Percentiles rank a stretch among this genome's conserved stretches.
Conservation (phyloP, 2,888 invertebrate species). For the Drosophila quinaria region DNA sequence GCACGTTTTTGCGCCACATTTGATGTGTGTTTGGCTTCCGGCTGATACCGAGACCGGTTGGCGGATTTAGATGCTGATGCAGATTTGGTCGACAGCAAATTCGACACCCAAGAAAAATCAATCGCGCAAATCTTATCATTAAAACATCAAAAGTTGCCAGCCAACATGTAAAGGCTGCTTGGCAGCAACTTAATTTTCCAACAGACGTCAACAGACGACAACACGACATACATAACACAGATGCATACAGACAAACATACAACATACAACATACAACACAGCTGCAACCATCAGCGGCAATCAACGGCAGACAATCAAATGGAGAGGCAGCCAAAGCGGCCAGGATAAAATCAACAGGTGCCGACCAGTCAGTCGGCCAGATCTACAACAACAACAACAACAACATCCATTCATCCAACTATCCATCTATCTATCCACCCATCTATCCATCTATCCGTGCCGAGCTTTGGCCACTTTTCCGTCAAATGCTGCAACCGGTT, state of each 20-base stretch:
- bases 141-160: constrained; percentile 78
- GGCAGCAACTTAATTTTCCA: constrained; percentile 74
- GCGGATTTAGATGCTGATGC: constrained; percentile 1
- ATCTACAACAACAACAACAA: too few relatives aligned
- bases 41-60: constrained; percentile 48
- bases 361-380: constrained; percentile 28
- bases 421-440: not conserved
- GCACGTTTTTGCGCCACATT: constrained; percentile 74
- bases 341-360: constrained; percentile 82
- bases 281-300: constrained; percentile 79
- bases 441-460: constrained; percentile 6
- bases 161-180: constrained; percentile 70
- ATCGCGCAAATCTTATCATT: constrained; percentile 79
- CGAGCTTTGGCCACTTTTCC: constrained; percentile 55
- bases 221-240: constrained; percentile 12
- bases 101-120: constrained; percentile 76
- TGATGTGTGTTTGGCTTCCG: constrained; percentile 36
- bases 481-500: constrained; percentile 73
- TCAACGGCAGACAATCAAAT: constrained; percentile 78
- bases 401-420: not conserved
- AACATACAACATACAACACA: constrained; percentile 56
- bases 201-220: constrained; percentile 48
- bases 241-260: constrained; percentile 26
- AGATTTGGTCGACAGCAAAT: constrained; percentile 39
- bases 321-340: constrained; percentile 57